Base-by-base conservation (phyloP, 2,113 vertebrate genomes). In the Bostrychus sinensis region DNA sequence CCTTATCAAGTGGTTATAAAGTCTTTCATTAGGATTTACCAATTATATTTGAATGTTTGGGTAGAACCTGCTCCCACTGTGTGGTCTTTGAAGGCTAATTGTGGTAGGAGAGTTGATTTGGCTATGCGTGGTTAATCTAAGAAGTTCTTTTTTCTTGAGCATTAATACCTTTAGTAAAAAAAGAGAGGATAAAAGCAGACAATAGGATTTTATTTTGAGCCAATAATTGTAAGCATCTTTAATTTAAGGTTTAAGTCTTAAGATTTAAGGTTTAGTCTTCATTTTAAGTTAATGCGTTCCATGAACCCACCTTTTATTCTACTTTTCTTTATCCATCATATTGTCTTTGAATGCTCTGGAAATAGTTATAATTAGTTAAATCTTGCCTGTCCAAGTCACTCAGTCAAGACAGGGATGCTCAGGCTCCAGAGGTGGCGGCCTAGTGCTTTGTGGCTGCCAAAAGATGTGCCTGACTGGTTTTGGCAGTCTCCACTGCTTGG, bases 361-460 rank as follows among this genome's bases (percentile, higher is more conserved):
- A 87, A 89, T 91, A 86, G 91, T 83, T 50, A 64, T 92, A 94
- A 95, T 95, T 94, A 93, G 93, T 93, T 89, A 89, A 92, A 92
- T 92, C 91, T 92, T 79, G 80, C 91, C 90, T 91, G 83, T 86
- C 81, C 51, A 45, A 88, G 71, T 81, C 69, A 54, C 69, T 85
- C 67, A 75, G 69, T 86, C 80, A 12, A 68, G 83, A 83, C 83
- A 77, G 81, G 74, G 85, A 89, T 86, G 56, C 77, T 71, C 80
- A 62, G 70, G 58, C 85, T 84, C 39, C 43, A 38, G 37, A 65
- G 89, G 88, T 88, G 86, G 88, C 90, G 80, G 69, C 87, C 91
- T 88, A 73, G 89, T 75, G 85, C 67, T 88, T 87, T 75, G 75
- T 60, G 42, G 63, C 80, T 81, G 89, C 87, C 85, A 80, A 89